Evolutionary conservation across 2,113 vertebrate species (phyloP).

Genomic region (Thamnaconus septentrionalis): DNA sequence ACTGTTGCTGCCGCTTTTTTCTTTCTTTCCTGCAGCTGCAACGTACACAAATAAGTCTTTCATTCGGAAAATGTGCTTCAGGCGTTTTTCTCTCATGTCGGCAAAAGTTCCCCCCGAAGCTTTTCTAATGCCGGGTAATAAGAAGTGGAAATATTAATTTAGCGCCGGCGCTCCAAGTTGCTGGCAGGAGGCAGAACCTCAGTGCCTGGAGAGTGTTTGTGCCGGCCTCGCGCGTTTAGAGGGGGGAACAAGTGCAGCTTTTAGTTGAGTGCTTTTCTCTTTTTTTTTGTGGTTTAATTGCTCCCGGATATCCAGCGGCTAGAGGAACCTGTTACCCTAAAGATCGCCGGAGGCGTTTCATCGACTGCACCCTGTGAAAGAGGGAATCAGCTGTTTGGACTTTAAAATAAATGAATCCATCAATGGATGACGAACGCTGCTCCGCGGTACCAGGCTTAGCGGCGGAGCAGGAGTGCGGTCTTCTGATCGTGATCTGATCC

Average conservation of each 20-base stretch:
- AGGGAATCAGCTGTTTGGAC: too few relatives aligned
- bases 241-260: conserved; percentile 5
- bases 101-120: conserved; percentile 6
- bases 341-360: conserved; percentile 35
- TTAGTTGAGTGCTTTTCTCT: conserved; percentile 22
- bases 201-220: neutral
- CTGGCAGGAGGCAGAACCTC: neutral
- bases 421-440: too few relatives aligned
- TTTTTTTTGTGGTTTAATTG: conserved; percentile 24
- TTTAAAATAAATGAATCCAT: too few relatives aligned
- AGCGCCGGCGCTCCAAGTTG: conserved; percentile 18
- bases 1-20: neutral
- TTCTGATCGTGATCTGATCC: too few relatives aligned
- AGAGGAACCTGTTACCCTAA: conserved; percentile 22
- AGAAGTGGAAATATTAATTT: conserved; percentile 15
- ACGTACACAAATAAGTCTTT: too few relatives aligned
- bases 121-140: conserved; percentile 11
- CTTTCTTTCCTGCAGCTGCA: too few relatives aligned
- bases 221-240: neutral
- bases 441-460: too few relatives aligned
- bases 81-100: conserved; percentile 1
- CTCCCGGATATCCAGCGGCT: conserved; percentile 10
- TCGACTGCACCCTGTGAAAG: neutral
- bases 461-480: too few relatives aligned
- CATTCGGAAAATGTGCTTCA: neutral